phyloP scores from a whole-genome alignment of 1,140 invertebrate genomes.

The Polypedilum vanderplanki region DNA sequence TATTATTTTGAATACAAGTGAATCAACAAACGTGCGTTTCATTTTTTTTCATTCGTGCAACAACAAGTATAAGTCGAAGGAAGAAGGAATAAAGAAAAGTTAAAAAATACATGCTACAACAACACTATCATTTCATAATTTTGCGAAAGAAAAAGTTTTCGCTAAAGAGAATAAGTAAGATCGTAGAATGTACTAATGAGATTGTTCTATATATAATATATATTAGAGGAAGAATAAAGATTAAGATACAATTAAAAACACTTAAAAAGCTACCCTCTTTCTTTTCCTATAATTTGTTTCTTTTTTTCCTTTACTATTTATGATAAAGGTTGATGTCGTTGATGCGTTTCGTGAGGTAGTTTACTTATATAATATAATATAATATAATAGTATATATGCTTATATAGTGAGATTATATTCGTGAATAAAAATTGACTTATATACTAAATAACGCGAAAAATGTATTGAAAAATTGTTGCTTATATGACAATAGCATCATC shows the following conservation, averaged over 20 bases:
- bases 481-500: too few relatives aligned
- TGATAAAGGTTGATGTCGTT: not conserved
- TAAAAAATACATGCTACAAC: too few relatives aligned
- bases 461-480: not conserved
- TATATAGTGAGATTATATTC: too few relatives aligned
- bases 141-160: slow-evolving; percentile 15
- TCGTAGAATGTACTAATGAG: too few relatives aligned
- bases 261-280: too few relatives aligned
- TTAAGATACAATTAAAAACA: too few relatives aligned
- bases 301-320: not conserved
- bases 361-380: too few relatives aligned
- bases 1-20: not conserved
- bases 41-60: not conserved
- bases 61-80: not conserved
- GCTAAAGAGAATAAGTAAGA: not conserved
- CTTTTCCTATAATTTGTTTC: not conserved
- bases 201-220: too few relatives aligned
- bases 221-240: too few relatives aligned
- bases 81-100: not conserved
- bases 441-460: not conserved
- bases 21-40: slow-evolving; percentile 4
- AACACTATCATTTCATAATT: not conserved
- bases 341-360: not conserved
- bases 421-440: not conserved
- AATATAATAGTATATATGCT: too few relatives aligned